phyloP scores from a whole-genome alignment of 1,140 invertebrate species.

The Mamestra configurata region DNA sequence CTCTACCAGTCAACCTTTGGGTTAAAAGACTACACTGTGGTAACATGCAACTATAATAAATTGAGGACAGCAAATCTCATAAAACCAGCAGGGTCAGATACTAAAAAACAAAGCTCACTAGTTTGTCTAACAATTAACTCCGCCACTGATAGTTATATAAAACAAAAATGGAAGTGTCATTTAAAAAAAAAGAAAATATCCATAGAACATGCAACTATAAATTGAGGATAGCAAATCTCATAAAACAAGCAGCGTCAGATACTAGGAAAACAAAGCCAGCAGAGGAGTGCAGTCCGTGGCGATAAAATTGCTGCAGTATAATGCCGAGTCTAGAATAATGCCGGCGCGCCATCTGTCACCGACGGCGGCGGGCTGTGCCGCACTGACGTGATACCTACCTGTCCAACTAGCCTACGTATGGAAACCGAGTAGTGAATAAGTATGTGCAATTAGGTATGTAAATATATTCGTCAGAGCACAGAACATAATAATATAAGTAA shows the following conservation, averaged over 20 bases:
- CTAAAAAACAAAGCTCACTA: too few relatives aligned
- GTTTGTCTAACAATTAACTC: not conserved
- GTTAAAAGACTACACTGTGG: too few relatives aligned
- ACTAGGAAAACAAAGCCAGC: conserved; percentile 47
- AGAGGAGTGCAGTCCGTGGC: conserved; percentile 63
- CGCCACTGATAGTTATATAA: too few relatives aligned
- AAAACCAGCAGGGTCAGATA: conserved; percentile 47
- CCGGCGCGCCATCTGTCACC: conserved; percentile 56
- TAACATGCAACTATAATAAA: conserved; percentile 34
- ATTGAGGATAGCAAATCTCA: conserved; percentile 39
- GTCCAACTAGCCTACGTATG: conserved; percentile 48
- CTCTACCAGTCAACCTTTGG: too few relatives aligned
- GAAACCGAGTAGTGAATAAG: too few relatives aligned
- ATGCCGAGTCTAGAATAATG: conserved; percentile 65
- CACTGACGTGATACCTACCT: conserved; percentile 43
- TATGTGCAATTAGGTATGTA: not conserved
- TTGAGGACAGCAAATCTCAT: conserved; percentile 40
- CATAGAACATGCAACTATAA: conserved; percentile 21
- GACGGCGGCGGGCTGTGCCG: not conserved
- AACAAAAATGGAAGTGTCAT: not conserved
- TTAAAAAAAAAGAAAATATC: not conserved
- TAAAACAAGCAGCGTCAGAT: conserved; percentile 52
- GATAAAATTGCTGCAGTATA: conserved; percentile 66
- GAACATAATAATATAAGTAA: too few relatives aligned
- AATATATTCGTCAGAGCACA: too few relatives aligned